Evolutionary conservation across 2,888 invertebrate genomes (phyloP).

Genomic region (Spisula solida): DNA sequence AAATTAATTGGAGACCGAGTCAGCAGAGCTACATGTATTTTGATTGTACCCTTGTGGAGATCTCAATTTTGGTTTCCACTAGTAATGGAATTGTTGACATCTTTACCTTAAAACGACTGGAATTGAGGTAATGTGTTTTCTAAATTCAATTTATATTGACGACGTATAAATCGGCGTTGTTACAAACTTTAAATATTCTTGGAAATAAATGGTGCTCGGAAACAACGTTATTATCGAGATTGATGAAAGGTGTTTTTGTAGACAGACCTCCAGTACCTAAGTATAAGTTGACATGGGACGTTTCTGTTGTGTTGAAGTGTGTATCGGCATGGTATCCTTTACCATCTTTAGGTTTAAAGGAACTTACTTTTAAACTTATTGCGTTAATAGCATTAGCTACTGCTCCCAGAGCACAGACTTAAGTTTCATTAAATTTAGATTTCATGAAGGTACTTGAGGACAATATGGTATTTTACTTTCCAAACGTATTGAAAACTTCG

Average conservation of each 20-base stretch:
- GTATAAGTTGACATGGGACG: slow-evolving; percentile 57
- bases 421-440: slow-evolving; percentile 38
- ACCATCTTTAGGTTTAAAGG: slow-evolving; percentile 43
- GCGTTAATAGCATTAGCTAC: slow-evolving; percentile 48
- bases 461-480: slow-evolving; percentile 32
- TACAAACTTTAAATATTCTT: slow-evolving; percentile 59
- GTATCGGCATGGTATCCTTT: slow-evolving; percentile 44
- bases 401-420: slow-evolving; percentile 60
- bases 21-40: slow-evolving; percentile 38
- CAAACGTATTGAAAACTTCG: slow-evolving; percentile 30
- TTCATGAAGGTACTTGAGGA: slow-evolving; percentile 40
- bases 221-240: slow-evolving; percentile 38
- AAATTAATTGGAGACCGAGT: slow-evolving; percentile 54
- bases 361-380: slow-evolving; percentile 55
- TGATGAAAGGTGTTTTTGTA: slow-evolving; percentile 57
- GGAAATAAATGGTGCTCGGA: slow-evolving; percentile 55
- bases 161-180: slow-evolving; percentile 58
- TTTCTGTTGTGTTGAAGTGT: slow-evolving; percentile 45
- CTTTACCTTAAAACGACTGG: slow-evolving; percentile 55
- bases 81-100: slow-evolving; percentile 42
- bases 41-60: slow-evolving; percentile 54
- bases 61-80: slow-evolving; percentile 56
- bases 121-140: slow-evolving; percentile 35
- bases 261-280: slow-evolving; percentile 39
- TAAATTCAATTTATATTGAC: slow-evolving; percentile 35